Evolutionary conservation across 2,888 invertebrate species (phyloP).

Genomic region (Eupithecia vulgata): DNA sequence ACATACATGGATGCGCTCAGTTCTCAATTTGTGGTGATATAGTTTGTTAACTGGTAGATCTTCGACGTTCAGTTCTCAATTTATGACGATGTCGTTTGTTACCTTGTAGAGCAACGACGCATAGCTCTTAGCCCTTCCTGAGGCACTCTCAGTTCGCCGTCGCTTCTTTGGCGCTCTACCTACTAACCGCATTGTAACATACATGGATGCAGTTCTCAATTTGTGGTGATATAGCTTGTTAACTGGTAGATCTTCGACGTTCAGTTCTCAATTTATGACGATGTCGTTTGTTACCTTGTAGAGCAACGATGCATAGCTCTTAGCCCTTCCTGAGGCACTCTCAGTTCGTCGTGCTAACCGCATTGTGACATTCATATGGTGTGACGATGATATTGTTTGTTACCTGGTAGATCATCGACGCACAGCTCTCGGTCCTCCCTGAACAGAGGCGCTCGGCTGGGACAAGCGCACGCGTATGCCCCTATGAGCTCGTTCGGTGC

Average conservation of each 20-base stretch:
- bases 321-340: background rate
- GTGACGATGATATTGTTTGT: background rate
- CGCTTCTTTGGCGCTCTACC: no score
- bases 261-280: background rate
- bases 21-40: background rate
- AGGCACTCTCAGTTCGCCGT: no score
- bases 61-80: background rate
- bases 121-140: no score
- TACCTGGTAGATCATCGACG: conserved; percentile 93
- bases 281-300: no score
- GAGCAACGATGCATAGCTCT: no score
- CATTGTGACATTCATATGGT: no score
- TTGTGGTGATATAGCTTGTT: background rate
- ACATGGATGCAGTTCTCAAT: no score
- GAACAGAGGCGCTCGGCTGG: conserved; percentile 89
- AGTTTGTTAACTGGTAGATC: background rate
- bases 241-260: background rate
- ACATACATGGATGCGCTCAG: no score
- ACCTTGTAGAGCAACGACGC: no score
- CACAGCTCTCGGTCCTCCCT: conserved; percentile 93
- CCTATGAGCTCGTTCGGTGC: conserved; percentile 49
- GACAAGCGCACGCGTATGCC: conserved; percentile 90
- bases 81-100: no score
- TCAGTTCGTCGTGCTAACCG: no score
- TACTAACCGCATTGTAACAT: no score